These are phyloP conservation scores for Diachasma alloeum DNA, from an alignment of 1,140 invertebrate genomes.

Conservation along the genomic window DNA sequence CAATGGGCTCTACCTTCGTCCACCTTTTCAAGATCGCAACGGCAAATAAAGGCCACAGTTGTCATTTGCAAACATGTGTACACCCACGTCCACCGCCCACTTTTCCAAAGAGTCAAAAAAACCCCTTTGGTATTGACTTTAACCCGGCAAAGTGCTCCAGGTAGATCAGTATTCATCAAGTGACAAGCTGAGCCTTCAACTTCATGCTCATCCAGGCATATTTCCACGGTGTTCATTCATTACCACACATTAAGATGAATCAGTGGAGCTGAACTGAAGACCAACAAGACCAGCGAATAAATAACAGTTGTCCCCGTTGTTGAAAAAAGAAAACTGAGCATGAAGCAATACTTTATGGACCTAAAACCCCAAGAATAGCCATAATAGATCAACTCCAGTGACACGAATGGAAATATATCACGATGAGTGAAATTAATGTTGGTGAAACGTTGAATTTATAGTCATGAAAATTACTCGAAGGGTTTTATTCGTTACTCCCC, in stretches of 20 bases:
- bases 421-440: constrained; percentile 24
- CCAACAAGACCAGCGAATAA: not conserved
- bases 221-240: not conserved
- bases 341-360: constrained; percentile 16
- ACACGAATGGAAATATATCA: constrained; percentile 21
- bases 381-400: constrained; percentile 21
- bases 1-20: not conserved
- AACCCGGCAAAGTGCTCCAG: not conserved
- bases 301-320: not conserved
- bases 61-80: not conserved
- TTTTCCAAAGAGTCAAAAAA: not conserved
- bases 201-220: not conserved
- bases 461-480: not conserved
- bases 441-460: constrained; percentile 6
- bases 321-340: not conserved
- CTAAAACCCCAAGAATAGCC: constrained; percentile 16
- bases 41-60: constrained; percentile 24
- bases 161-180: not conserved
- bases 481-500: not conserved
- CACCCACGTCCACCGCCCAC: constrained; percentile 10
- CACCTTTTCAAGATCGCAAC: constrained; percentile 22
- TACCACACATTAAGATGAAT: not conserved
- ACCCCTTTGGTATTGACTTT: not conserved
- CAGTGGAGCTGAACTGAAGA: too few relatives aligned
- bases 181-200: not conserved